Percentiles rank a stretch among this genome's conserved stretches.
These are phyloP conservation scores for Sterrhoptilus dennistouni DNA, from an alignment of 2,113 vertebrate species.

Conservation along the genomic window DNA sequence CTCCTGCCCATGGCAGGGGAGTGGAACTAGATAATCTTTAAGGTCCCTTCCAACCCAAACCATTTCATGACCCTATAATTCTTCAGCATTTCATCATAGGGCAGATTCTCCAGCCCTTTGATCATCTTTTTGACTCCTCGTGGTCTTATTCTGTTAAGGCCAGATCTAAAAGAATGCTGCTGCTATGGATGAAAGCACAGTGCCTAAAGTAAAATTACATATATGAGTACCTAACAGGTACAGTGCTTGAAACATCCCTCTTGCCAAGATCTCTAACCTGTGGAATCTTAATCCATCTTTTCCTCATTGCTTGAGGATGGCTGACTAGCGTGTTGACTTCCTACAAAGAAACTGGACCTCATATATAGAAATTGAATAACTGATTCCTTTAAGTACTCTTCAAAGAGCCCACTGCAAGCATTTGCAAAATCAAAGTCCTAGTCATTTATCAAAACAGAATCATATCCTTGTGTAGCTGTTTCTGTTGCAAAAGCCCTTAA, in stretches of 20 bases:
- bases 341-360: not conserved
- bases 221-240: not conserved
- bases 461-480: constrained; percentile 11
- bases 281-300: not conserved
- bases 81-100: not conserved
- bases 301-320: not conserved
- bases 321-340: not conserved
- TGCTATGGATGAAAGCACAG: not conserved
- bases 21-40: not conserved
- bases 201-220: not conserved
- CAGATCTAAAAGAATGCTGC: not conserved
- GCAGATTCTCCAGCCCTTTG: not conserved
- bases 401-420: not conserved
- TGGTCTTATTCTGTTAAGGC: not conserved
- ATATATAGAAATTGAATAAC: not conserved
- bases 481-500: constrained; percentile 58
- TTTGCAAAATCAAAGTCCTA: not conserved
- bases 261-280: not conserved
- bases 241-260: not conserved
- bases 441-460: constrained; percentile 20
- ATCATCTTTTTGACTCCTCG: not conserved
- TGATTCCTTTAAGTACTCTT: not conserved
- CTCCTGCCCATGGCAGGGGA: too few relatives aligned
- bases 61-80: not conserved
- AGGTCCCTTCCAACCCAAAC: not conserved